Evolutionary conservation across 2,113 vertebrate genomes (phyloP), one percentile per base, ranked within the genome.

Genomic region (Malurus melanocephalus): DNA sequence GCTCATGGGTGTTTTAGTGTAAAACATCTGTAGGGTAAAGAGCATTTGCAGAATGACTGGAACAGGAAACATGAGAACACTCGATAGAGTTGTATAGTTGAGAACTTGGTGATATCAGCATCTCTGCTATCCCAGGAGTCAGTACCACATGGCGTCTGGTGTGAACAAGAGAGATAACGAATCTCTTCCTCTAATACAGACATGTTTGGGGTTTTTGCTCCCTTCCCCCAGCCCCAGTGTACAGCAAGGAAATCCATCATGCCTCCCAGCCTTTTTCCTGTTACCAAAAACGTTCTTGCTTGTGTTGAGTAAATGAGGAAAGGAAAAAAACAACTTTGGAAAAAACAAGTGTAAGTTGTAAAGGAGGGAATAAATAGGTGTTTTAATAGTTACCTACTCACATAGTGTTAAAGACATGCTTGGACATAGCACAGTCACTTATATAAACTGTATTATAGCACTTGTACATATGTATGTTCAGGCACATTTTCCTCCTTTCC

Each of bases 401-500:
- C 0, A 0, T 13, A 20, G 46, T 27, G 21, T 68, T 76, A 56
- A 79, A 87, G 13, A 76, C 24, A 32, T 19, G 27, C n/a, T 56
- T 73, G 60, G 46, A 76, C 53, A 61, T 28, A 78, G 52, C 17
- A 66, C 0, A 51, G 40, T 33, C 55, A 30, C 60, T 65, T 5
- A 28, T 7, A 59, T 5, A 28, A 51, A 48, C 24, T 32, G 16
- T 28, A 28, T 42, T 45, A 19, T 1, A 73, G 10, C 17, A 35
- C 15, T 61, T 33, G 26, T 8, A 55, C 0, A 1, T 30, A 21
- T 1, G 11, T 23, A 11, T 3, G 1, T 62, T 53, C 59, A n/a
- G 3, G 11, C 18, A 57, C 9, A 23, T 83, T 74, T 60, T 60
- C 57, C 61, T 85, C 32, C 51, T 88, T 85, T 91, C 57, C 69